Base-by-base conservation (phyloP, 1,140 invertebrate species). In the Drosophila azteca region DNA sequence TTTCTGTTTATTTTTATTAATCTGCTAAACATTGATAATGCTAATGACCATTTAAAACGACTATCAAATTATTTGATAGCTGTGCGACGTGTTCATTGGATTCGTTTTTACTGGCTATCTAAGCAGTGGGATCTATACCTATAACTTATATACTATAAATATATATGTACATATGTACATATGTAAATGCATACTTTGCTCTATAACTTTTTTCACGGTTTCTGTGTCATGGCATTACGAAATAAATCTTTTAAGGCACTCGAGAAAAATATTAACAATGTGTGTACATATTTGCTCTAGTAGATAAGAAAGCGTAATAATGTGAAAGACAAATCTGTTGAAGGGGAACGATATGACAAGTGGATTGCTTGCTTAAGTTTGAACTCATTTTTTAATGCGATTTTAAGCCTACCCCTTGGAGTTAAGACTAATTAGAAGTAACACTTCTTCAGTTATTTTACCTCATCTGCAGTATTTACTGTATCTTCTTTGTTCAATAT, bases 41-140 rank as follows among this genome's bases (percentile, higher is more conserved):
- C 62, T 65, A 60, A 55, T 60, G 48, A 57, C 43, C 13, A 54
- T 71, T 76, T 70, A 57, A 57, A 79, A 68, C 68, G 44, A 48
- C 9, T 59, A 8, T 50, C 46, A 49, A 61, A 74, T 55, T 71
- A 55, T 63, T 68, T 50, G 46, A 61, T 54, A 50, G 77, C 55
- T 65, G 50, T 65, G 62, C n/a, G 49, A 44, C 24, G 57, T 52
- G 35, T 45, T 35, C n/a, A 46, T 29, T 39, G 11, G n/a, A 45
- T 31, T 53, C 13, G 9, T 0, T 26, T 57, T 22, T 35, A 22
- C 31, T n/a, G 41, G 41, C 4, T 39, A 13, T 39, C 11, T 13
- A 5, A 39, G 11, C 13, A 39, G 8, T 31, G 8, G 29, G 29
- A 31, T 8, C 7, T 31, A 31, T 31, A 2, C 31, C 3, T 35